A percentile compares a stretch with the other conserved stretches of the same genome.
Evolutionary conservation across 2,797 vertebrate genomes (phyloP).

Genomic region (Acropternis orthonyx): DNA sequence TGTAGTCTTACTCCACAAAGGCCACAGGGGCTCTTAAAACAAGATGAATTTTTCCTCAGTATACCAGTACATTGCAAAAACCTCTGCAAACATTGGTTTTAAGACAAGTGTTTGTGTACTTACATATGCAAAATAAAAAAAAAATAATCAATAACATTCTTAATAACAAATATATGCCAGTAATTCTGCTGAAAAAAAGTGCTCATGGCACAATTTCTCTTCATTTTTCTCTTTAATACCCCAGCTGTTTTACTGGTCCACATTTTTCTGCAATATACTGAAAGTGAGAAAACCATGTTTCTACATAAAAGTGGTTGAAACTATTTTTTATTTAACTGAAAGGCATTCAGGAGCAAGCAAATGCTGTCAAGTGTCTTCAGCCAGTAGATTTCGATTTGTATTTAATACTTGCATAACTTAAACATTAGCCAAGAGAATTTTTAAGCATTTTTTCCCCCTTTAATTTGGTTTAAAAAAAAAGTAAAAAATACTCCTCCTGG

Average conservation of each 20-base stretch:
- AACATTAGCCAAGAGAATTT: conserved; percentile 69
- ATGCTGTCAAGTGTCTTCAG: conserved; percentile 36
- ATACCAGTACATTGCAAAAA: conserved; percentile 28
- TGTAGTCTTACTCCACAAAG: background rate
- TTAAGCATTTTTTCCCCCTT: conserved; percentile 60
- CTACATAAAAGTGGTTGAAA: conserved; percentile 48
- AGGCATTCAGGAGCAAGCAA: conserved; percentile 34
- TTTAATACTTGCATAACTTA: conserved; percentile 69
- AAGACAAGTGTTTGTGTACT: conserved; percentile 45
- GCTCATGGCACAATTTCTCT: background rate
- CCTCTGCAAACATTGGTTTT: conserved; percentile 36
- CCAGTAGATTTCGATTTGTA: conserved; percentile 67
- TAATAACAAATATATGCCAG: background rate
- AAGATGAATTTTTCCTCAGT: background rate
- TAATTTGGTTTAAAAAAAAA: conserved; percentile 42
- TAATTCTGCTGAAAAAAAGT: background rate
- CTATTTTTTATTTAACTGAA: conserved; percentile 50
- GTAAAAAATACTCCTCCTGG: conserved; percentile 59
- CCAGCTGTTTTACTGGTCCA: conserved; percentile 7
- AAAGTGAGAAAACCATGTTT: background rate
- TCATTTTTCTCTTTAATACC: background rate
- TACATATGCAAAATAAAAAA: conserved; percentile 30
- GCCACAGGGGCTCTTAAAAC: conserved; percentile 1
- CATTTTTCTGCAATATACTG: background rate
- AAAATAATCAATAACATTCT: background rate